Base-by-base conservation (phyloP, 2,888 invertebrate species). In the Drosophila fulvimacula region DNA sequence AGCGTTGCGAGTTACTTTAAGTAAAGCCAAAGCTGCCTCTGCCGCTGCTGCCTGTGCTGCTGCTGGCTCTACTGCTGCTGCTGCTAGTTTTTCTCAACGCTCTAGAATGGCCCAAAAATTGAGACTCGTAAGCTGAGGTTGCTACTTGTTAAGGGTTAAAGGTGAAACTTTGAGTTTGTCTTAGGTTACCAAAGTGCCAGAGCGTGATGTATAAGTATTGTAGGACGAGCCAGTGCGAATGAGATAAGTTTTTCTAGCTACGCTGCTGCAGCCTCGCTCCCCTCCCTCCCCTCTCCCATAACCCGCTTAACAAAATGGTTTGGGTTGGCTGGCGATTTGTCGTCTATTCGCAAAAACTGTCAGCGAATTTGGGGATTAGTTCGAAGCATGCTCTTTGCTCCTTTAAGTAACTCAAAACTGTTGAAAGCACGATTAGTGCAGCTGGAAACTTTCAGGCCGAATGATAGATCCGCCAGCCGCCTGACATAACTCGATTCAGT, bases 1-100 rank as follows among this genome's bases (percentile, higher is more conserved):
- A 84, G 88, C 83, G 76, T 86, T 67, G 73, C 64, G 81, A 86
- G 83, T 86, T 84, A 88, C 83, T 84, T 84, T 81, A 84, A 84
- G 81, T 71, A 79, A 84, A 79, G 79, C 81, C 81, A 81, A 83
- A 83, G 78, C 79, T 67, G 17, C 15, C 15, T 15, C 44, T 44
- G 44, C 15, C 10, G 5, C n/a, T 15, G 9, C 24, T 13, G 24
- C 27, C n/a, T n/a, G n/a, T 3, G 15, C 44, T 24, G 0, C 46
- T 10, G 5, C 27, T n/a, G 15, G 27, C 10, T 27, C 27, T n/a
- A 5, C 30, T n/a, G n/a, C 67, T 77, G 53, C 79, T 13, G 73
- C 81, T 71, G 57, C 68, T 77, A 60, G 67, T 78, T 79, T 64
- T 68, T 53, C 60, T 62, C 36, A 49, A 49, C 56, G 52, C 58